phyloP scores from a whole-genome alignment of 2,797 vertebrate species.

The Selene dorsalis region DNA sequence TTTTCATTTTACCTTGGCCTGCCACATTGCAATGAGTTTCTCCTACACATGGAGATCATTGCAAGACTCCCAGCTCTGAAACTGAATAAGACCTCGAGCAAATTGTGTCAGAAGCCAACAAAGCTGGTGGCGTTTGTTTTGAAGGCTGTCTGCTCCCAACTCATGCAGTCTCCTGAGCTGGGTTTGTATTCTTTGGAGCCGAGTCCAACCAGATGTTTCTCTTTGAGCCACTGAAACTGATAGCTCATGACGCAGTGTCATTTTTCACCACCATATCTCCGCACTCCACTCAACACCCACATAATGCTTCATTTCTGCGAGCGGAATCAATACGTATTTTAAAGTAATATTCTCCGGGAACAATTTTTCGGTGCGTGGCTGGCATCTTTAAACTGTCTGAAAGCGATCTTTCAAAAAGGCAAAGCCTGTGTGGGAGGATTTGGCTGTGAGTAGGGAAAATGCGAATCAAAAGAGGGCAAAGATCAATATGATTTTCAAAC shows the following conservation, averaged over 20 bases:
- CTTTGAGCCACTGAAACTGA: conserved; percentile 86
- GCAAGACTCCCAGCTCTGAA: conserved; percentile 41
- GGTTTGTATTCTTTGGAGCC: conserved; percentile 84
- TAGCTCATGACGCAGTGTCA: conserved; percentile 81
- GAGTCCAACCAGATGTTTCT: conserved; percentile 87
- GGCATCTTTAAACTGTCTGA: conserved; percentile 70
- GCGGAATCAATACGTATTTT: conserved; percentile 81
- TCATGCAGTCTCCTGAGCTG: conserved; percentile 75
- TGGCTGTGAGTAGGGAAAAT: conserved; percentile 70
- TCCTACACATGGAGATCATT: conserved; percentile 55
- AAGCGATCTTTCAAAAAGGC: conserved; percentile 71
- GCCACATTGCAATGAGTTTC: conserved; percentile 30
- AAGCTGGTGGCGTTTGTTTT: conserved; percentile 78
- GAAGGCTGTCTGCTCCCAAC: conserved; percentile 78
- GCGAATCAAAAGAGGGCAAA: conserved; percentile 66
- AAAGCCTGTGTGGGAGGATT: conserved; percentile 76
- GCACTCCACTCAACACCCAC: conserved; percentile 79
- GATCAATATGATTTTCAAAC: conserved; percentile 81
- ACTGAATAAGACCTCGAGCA: conserved; percentile 66
- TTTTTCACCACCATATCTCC: conserved; percentile 81
- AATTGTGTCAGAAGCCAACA: conserved; percentile 71
- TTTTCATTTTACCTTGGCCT: conserved; percentile 38
- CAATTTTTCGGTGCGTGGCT: conserved; percentile 64
- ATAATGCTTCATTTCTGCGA: conserved; percentile 79
- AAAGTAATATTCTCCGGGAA: conserved; percentile 75